phyloP scores from a whole-genome alignment of 2,888 invertebrate genomes.

The Amiota mariae region DNA sequence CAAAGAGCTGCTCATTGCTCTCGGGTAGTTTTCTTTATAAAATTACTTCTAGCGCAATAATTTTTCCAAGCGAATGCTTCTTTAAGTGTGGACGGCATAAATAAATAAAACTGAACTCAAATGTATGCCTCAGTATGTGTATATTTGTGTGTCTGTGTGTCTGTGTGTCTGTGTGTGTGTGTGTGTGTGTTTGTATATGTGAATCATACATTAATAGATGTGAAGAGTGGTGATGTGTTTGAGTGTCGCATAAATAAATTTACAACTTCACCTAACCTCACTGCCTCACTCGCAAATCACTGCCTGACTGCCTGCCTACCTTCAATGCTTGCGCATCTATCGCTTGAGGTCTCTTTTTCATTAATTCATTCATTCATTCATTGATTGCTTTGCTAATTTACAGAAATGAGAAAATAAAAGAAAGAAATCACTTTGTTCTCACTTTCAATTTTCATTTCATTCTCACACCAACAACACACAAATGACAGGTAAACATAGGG shows the following conservation, averaged over 20 bases:
- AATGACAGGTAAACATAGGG: slow-evolving; percentile 25
- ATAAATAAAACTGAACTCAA: slow-evolving; percentile 21
- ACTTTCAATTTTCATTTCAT: slow-evolving; percentile 26
- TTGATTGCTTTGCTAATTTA: slow-evolving; percentile 29
- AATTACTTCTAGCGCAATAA: slow-evolving; percentile 66
- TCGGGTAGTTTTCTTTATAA: slow-evolving; percentile 56
- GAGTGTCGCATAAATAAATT: slow-evolving; percentile 14
- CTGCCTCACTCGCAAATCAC: not conserved
- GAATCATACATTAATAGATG: not conserved
- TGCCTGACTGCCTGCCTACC: not conserved
- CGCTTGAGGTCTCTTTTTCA: too few relatives aligned
- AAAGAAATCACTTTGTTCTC: not conserved
- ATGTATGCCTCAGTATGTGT: not conserved
- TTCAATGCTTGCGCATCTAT: not conserved
- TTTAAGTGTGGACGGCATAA: slow-evolving; percentile 48
- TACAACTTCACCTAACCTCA: not conserved
- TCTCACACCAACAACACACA: slow-evolving; percentile 5
- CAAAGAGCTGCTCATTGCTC: slow-evolving; percentile 13
- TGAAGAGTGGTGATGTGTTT: slow-evolving; percentile 5
- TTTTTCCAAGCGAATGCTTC: slow-evolving; percentile 60
- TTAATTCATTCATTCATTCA: slow-evolving; percentile 13
- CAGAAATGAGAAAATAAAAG: not conserved
- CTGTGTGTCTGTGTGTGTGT: not conserved
- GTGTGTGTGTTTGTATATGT: not conserved
- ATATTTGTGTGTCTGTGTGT: too few relatives aligned